Percentiles rank a stretch among this genome's conserved stretches.
These are phyloP conservation scores for Myxocyprinus asiaticus DNA, from an alignment of 2,113 vertebrate genomes.

Conservation along the genomic window DNA sequence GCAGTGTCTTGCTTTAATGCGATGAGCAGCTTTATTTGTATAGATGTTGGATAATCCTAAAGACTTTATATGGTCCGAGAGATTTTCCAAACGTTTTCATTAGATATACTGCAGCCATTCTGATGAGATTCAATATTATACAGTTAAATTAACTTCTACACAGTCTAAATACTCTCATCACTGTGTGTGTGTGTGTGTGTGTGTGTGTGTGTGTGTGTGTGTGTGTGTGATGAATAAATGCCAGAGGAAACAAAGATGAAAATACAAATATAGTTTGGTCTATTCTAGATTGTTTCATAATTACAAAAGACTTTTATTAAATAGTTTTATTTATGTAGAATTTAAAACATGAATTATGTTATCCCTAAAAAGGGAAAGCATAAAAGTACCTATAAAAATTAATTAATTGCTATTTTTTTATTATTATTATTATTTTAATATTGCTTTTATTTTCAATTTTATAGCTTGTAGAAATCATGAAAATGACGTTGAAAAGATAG, in stretches of 20 bases:
- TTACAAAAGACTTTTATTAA: no score
- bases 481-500: no score
- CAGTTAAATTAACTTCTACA: slow-evolving; percentile 1
- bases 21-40: slow-evolving; percentile 79
- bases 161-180: slow-evolving; percentile 6
- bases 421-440: no score
- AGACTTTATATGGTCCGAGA: slow-evolving; percentile 66
- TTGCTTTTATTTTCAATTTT: no score
- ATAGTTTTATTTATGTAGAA: no score
- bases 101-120: slow-evolving; percentile 16
- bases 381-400: no score
- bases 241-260: background rate
- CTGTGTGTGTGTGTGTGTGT: background rate
- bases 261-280: slow-evolving; percentile 7
- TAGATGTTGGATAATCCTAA: slow-evolving; percentile 78
- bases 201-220: no score
- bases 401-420: no score
- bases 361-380: no score
- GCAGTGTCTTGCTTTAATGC: slow-evolving; percentile 75
- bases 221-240: no score
- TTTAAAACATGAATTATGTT: no score
- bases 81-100: slow-evolving; percentile 19
- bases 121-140: background rate
- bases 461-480: no score
- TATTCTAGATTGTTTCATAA: background rate